Conservation (phyloP, 2,113 vertebrate genomes). For the Oostethus manadensis region DNA sequence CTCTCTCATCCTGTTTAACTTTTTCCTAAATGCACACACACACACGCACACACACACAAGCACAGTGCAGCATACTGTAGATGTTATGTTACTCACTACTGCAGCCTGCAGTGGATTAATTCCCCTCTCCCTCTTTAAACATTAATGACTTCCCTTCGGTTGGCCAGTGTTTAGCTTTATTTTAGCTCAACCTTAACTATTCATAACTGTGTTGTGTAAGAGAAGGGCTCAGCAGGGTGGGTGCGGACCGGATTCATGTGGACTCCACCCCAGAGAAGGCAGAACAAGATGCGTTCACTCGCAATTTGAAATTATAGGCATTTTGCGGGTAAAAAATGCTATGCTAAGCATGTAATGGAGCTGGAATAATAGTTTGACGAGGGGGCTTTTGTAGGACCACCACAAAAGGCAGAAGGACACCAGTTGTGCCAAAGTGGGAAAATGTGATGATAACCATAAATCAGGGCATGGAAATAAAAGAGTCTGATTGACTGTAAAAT, state of each 20-base stretch:
- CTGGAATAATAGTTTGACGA: conserved; percentile 32
- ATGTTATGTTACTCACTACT: conserved; percentile 40
- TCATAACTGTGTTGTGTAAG: conserved; percentile 54
- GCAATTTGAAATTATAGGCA: conserved; percentile 43
- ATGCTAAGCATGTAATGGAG: conserved; percentile 30
- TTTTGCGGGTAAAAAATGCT: conserved; percentile 21
- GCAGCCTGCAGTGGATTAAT: conserved; percentile 37
- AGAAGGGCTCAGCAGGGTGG: conserved; percentile 17
- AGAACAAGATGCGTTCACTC: conserved; percentile 43
- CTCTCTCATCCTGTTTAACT: conserved; percentile 6
- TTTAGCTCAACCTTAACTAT: conserved; percentile 61
- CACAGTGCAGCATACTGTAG: conserved; percentile 4
- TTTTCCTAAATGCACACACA: conserved; percentile 7
- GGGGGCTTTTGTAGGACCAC: neutral
- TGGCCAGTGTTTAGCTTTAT: conserved; percentile 51
- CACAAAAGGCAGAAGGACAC: too few species aligned
- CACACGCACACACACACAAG: conserved; percentile 3
- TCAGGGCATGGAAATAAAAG: neutral
- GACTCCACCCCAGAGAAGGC: conserved; percentile 30
- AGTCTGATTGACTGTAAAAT: too few species aligned
- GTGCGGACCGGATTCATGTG: conserved; percentile 17
- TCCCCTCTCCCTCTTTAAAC: conserved; percentile 48
- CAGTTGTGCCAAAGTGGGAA: neutral
- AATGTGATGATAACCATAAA: neutral
- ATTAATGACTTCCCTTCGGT: conserved; percentile 55